A percentile compares a stretch with the other conserved stretches of the same genome.
phyloP scores from a whole-genome alignment of 1,140 invertebrate genomes.

The Gyrodactylus salaris region DNA sequence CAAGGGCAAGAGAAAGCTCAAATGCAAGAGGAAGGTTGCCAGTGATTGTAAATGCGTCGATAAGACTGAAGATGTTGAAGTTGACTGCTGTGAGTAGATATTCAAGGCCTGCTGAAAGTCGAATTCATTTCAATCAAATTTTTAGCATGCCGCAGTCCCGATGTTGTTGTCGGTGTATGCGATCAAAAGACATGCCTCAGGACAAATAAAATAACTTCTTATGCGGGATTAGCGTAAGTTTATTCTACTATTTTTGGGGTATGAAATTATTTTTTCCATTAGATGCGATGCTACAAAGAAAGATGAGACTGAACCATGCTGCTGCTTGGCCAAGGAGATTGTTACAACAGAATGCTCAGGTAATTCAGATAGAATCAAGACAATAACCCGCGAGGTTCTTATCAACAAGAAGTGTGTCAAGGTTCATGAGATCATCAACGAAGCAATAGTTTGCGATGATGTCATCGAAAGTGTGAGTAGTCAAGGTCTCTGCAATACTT shows the following conservation, averaged over 20 bases:
- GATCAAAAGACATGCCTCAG: background rate
- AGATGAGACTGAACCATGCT: background rate
- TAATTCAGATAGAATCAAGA: background rate
- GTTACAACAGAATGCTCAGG: background rate
- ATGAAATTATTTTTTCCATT: background rate
- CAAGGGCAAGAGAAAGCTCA: background rate
- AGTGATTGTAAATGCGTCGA: background rate
- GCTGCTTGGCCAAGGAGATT: background rate
- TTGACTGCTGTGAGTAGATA: background rate
- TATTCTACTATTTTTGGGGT: background rate
- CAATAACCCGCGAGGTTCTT: background rate
- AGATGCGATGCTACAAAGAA: background rate
- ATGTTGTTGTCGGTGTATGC: background rate
- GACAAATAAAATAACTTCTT: background rate
- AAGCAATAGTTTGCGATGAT: background rate
- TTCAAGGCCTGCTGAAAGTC: background rate
- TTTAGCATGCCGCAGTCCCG: background rate
- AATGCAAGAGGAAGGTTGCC: background rate
- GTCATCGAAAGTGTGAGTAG: background rate
- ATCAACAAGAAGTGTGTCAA: background rate
- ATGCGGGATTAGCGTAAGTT: background rate
- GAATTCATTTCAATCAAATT: background rate
- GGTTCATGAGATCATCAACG: background rate
- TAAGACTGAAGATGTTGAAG: background rate
- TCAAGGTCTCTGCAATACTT: background rate